A percentile compares a stretch with the other conserved stretches of the same genome.
These are phyloP conservation scores for Macrosteles quadrilineatus DNA, from an alignment of 1,140 invertebrate genomes.

Conservation along the genomic window DNA sequence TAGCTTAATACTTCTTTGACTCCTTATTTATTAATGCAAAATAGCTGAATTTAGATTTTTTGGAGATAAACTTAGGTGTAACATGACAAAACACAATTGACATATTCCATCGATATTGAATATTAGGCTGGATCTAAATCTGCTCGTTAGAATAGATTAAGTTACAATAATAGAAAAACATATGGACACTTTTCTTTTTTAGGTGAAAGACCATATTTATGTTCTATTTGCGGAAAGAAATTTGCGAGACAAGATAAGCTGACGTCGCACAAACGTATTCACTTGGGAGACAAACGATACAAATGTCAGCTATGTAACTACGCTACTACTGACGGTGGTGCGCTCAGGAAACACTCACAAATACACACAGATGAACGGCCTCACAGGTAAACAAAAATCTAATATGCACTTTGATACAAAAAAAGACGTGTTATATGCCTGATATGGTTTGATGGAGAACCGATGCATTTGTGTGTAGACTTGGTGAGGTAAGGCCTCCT, in stretches of 20 bases:
- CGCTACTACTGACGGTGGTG: neutral
- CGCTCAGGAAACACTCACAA: constrained; percentile 10
- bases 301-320: constrained; percentile 17
- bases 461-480: too few relatives aligned
- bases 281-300: constrained; percentile 19
- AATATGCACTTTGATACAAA: too few relatives aligned
- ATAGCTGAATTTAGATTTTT: neutral
- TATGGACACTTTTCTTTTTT: constrained; percentile 6
- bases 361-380: constrained; percentile 26
- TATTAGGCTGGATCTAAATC: too few relatives aligned
- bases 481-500: too few relatives aligned
- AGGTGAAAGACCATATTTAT: constrained; percentile 24
- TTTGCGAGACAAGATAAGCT: constrained; percentile 25
- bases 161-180: too few relatives aligned
- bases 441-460: too few relatives aligned
- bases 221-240: neutral
- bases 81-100: too few relatives aligned
- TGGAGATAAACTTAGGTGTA: neutral
- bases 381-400: constrained; percentile 9
- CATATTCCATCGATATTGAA: too few relatives aligned
- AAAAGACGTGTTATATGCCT: too few relatives aligned
- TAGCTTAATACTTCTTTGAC: neutral
- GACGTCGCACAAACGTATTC: constrained; percentile 6
- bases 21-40: neutral
- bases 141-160: too few relatives aligned